Conservation (phyloP, 2,113 vertebrate genomes). For the Zosterops japonicus region DNA sequence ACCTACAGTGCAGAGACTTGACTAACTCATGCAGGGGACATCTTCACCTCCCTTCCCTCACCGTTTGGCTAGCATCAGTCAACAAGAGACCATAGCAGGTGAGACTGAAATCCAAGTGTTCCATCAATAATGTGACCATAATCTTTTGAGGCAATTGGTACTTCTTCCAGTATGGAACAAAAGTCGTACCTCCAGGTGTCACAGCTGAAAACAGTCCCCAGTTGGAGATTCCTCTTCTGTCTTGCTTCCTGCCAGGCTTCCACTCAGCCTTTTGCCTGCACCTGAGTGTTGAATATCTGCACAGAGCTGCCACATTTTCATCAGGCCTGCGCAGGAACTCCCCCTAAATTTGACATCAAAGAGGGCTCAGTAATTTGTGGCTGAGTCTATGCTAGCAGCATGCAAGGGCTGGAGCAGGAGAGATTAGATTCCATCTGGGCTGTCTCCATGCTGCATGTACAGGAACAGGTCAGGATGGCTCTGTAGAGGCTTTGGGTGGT, state of each 20-base stretch:
- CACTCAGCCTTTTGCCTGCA: background rate
- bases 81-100: background rate
- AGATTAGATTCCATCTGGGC: rapidly evolving
- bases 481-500: background rate
- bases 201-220: background rate
- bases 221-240: background rate
- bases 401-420: background rate
- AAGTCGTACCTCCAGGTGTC: background rate
- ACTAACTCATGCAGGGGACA: background rate
- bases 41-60: rapidly evolving
- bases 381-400: background rate
- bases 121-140: background rate
- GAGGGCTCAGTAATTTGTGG: background rate
- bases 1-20: background rate
- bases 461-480: background rate
- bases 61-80: background rate
- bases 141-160: background rate
- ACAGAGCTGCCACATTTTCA: background rate
- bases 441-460: background rate
- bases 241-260: background rate
- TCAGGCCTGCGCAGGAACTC: background rate
- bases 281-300: background rate
- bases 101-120: background rate
- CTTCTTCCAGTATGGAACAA: background rate
- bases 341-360: background rate